Conservation (phyloP, 2,113 vertebrate genomes). For the Cryptomyrus ogoouensis region DNA sequence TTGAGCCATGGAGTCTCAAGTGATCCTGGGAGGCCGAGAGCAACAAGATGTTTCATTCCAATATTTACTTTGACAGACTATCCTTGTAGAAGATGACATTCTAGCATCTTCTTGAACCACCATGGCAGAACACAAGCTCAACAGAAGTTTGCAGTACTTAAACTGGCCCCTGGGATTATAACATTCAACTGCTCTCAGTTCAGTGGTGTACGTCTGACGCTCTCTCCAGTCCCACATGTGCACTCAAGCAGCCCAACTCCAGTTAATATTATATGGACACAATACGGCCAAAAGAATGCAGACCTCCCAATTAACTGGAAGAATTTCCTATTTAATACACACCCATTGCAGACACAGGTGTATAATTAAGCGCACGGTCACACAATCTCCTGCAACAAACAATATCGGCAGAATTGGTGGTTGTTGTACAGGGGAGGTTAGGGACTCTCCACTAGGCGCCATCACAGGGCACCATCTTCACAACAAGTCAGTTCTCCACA, state of each 20-base stretch:
- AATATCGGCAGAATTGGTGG: background rate
- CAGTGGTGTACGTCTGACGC: background rate
- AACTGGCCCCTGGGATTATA: background rate
- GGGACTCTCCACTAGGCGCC: background rate
- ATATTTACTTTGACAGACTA: background rate
- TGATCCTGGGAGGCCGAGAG: background rate
- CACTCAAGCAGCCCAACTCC: background rate
- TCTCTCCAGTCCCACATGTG: background rate
- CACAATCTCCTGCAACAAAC: background rate
- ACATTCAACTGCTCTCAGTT: background rate
- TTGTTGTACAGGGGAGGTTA: background rate
- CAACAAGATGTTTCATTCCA: background rate
- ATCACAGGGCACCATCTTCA: background rate
- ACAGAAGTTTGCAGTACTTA: background rate
- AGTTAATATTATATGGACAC: background rate
- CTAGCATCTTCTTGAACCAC: background rate
- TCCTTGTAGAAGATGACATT: background rate
- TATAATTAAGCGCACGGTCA: background rate
- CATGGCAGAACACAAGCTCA: background rate
- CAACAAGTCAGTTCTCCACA: background rate
- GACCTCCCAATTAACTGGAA: background rate
- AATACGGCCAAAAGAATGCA: background rate
- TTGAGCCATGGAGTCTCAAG: background rate
- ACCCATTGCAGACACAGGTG: background rate
- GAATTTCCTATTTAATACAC: background rate